Conservation (phyloP, 2,113 vertebrate species). For the Psophia crepitans region DNA sequence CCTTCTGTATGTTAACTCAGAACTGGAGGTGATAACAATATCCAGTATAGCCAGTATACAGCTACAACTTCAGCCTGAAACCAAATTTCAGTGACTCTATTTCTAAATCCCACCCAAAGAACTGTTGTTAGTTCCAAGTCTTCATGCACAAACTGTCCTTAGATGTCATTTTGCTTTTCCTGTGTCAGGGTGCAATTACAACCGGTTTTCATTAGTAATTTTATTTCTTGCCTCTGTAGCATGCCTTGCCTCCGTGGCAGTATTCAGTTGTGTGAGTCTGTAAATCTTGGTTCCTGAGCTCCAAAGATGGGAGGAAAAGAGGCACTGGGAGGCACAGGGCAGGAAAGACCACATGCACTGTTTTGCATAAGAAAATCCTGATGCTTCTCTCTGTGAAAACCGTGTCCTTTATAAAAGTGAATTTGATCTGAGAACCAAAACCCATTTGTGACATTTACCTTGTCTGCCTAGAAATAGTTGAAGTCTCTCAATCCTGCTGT, state of each 20-base stretch:
- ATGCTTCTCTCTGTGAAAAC: background rate
- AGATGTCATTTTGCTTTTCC: background rate
- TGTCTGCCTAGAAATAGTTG: background rate
- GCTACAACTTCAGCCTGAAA: slow-evolving; percentile 15
- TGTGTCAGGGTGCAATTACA: background rate
- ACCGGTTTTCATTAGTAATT: background rate
- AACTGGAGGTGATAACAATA: background rate
- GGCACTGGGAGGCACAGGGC: background rate
- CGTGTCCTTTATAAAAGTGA: background rate
- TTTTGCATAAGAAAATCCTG: background rate
- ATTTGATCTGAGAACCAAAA: background rate
- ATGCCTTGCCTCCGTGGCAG: background rate
- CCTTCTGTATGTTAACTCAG: slow-evolving; percentile 12
- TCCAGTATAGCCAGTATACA: background rate
- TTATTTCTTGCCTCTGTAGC: background rate
- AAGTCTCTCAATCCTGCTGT: background rate
- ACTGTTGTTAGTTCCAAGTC: background rate
- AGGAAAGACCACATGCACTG: background rate
- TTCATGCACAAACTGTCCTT: background rate
- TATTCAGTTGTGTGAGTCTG: background rate
- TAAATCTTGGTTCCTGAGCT: background rate
- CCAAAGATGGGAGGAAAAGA: background rate
- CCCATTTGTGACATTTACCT: background rate
- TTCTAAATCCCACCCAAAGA: background rate
- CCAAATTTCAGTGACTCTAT: slow-evolving; percentile 21